Percentiles rank a stretch among this genome's conserved stretches.
Conservation (phyloP, 2,888 invertebrate genomes). For the Dicycla oo region DNA sequence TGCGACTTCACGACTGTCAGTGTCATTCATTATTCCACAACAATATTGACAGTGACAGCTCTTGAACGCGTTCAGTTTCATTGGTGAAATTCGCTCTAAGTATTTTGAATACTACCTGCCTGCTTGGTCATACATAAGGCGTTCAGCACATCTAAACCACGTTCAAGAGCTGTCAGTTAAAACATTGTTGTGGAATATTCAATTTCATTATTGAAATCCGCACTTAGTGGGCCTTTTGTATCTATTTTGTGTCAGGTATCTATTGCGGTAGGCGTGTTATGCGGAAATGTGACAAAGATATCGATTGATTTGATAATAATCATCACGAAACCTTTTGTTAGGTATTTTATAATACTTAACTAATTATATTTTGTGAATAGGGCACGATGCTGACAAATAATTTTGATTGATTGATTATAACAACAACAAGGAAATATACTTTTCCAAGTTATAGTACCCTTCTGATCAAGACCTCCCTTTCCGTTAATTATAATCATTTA, state of each 20-base stretch:
- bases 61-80: neutral
- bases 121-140: no score
- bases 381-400: neutral
- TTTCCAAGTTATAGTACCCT: neutral
- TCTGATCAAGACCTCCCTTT: constrained; percentile 1
- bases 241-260: neutral
- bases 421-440: neutral
- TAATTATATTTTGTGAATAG: constrained; percentile 22
- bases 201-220: no score
- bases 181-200: no score
- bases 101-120: neutral
- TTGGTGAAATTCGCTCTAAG: neutral
- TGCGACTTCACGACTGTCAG: no score
- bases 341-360: constrained; percentile 21
- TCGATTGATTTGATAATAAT: constrained; percentile 46
- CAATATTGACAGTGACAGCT: neutral
- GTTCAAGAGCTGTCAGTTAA: no score
- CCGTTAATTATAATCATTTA: neutral
- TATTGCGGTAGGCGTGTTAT: neutral
- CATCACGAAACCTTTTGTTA: constrained; percentile 40
- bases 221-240: constrained; percentile 20
- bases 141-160: no score
- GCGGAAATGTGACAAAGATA: constrained; percentile 51
- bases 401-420: neutral
- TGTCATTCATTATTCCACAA: no score